Evolutionary conservation across 2,888 invertebrate species (phyloP).

Genomic region (Epistrophe eligans): DNA sequence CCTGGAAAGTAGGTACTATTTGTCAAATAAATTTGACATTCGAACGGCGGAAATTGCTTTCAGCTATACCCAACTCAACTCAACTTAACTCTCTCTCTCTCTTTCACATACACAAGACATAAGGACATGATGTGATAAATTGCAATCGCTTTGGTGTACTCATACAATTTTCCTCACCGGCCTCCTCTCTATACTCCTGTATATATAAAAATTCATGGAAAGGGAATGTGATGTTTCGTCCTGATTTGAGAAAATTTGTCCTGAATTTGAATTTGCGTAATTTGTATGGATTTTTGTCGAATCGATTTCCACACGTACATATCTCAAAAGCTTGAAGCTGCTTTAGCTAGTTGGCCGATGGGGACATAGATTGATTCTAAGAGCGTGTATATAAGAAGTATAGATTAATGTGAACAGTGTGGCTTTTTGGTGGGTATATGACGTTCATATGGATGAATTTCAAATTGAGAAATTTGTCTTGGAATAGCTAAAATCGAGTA

Average conservation of each 20-base stretch:
- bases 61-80: conserved; percentile 31
- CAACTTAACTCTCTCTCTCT: background rate
- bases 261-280: conserved; percentile 73
- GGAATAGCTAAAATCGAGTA: conserved; percentile 16
- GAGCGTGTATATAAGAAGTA: conserved; percentile 44
- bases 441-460: background rate
- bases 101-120: background rate
- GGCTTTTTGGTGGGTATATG: background rate
- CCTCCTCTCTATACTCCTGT: too few species aligned
- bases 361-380: conserved; percentile 69
- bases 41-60: conserved; percentile 60
- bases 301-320: conserved; percentile 56
- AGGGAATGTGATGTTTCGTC: conserved; percentile 10
- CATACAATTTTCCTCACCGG: conserved; percentile 21
- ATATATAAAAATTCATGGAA: background rate
- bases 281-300: conserved; percentile 68
- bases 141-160: conserved; percentile 62
- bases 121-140: conserved; percentile 61
- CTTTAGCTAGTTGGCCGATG: conserved; percentile 59
- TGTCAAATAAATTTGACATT: conserved; percentile 73
- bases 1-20: conserved; percentile 47
- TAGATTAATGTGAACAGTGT: conserved; percentile 57
- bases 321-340: background rate
- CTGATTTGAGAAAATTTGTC: conserved; percentile 54
- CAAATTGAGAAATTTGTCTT: conserved; percentile 71